Conservation (phyloP, 2,888 invertebrate genomes). For the Physocephala rufipes region DNA sequence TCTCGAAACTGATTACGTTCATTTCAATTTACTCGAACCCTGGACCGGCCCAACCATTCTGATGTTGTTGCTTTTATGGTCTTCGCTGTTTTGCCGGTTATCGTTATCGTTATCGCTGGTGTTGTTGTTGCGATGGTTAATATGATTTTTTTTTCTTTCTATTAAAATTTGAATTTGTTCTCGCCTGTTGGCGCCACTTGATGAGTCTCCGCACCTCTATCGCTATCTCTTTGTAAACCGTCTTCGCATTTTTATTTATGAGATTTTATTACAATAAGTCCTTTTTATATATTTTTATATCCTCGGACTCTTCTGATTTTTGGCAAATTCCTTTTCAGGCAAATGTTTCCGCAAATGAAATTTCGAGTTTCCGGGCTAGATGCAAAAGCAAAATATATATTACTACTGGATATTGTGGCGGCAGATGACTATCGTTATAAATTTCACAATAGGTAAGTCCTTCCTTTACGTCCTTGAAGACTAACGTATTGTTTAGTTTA, state of each 20-base stretch:
- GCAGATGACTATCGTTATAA: slow-evolving; percentile 99
- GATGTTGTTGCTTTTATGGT: background rate
- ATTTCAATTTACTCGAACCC: slow-evolving; percentile 7
- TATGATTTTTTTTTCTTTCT: slow-evolving; percentile 40
- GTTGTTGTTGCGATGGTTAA: slow-evolving; percentile 37
- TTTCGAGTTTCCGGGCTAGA: slow-evolving; percentile 98
- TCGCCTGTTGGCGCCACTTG: slow-evolving; percentile 53
- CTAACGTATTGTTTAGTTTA: background rate
- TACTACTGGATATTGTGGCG: slow-evolving; percentile 98
- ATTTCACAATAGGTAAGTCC: slow-evolving; percentile 89
- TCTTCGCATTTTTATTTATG: slow-evolving; percentile 16
- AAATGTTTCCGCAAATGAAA: slow-evolving; percentile 99
- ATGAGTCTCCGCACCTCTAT: background rate
- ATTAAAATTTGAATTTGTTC: slow-evolving; percentile 57
- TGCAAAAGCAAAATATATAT: slow-evolving; percentile 98
- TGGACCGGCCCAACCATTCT: too few relatives aligned
- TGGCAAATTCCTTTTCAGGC: slow-evolving; percentile 74
- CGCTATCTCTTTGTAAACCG: slow-evolving; percentile 35
- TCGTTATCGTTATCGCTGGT: slow-evolving; percentile 35
- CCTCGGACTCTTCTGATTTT: too few relatives aligned
- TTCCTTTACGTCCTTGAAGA: background rate
- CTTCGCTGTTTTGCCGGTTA: background rate
- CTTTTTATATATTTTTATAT: slow-evolving; percentile 15
- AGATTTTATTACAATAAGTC: slow-evolving; percentile 42
- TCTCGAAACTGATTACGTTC: background rate